Percentiles rank a stretch among this genome's conserved stretches.
Conservation (phyloP, 1,140 invertebrate species). For the Oreohelix idahoensis region DNA sequence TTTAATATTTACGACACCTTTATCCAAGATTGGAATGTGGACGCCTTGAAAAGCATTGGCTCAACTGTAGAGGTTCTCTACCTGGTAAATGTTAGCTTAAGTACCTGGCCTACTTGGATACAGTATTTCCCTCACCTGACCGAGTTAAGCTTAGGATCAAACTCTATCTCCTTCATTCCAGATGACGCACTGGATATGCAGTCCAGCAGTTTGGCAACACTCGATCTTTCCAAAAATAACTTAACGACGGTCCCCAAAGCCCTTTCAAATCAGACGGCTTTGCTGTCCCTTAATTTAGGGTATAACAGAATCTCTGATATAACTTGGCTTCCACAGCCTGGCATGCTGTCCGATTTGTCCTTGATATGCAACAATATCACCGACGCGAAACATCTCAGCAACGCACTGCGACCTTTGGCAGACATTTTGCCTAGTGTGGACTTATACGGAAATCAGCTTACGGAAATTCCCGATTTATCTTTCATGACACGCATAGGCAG, state of each 20-base stretch:
- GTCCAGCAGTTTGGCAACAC: not conserved
- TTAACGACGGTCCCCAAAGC: not conserved
- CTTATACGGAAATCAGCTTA: not conserved
- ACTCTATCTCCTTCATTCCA: not conserved
- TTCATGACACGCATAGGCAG: not conserved
- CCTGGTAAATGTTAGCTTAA: not conserved
- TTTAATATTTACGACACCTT: not conserved
- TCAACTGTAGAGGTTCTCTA: not conserved
- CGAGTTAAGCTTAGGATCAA: not conserved
- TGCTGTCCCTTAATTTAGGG: not conserved
- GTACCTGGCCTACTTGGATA: not conserved
- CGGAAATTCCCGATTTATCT: not conserved
- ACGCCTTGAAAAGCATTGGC: not conserved
- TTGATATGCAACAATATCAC: not conserved
- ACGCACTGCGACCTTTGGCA: not conserved
- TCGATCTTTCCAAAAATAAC: not conserved
- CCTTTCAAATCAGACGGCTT: not conserved
- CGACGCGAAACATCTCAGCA: not conserved
- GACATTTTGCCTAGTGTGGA: not conserved
- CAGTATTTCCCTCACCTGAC: not conserved
- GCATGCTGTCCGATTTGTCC: not conserved
- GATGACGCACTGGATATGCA: not conserved
- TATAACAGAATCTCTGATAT: not conserved
- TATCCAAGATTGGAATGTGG: not conserved
- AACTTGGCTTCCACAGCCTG: not conserved